A percentile compares a stretch with the other conserved stretches of the same genome.
phyloP scores from a whole-genome alignment of 2,113 vertebrate species.

The Tenrec ecaudatus region DNA sequence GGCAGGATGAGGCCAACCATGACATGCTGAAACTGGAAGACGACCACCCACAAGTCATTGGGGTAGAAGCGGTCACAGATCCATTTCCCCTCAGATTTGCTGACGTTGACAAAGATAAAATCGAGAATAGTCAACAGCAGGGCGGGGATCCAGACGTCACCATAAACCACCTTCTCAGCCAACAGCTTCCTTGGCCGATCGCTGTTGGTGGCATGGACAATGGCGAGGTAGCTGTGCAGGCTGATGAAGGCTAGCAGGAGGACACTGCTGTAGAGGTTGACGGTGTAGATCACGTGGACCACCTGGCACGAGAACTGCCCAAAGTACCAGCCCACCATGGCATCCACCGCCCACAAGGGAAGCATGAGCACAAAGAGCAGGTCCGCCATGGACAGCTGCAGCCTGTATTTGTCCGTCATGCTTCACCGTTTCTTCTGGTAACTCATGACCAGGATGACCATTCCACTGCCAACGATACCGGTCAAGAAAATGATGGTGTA shows the following conservation, averaged over 20 bases:
- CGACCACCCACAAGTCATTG: constrained; percentile 87
- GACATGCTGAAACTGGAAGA: constrained; percentile 96
- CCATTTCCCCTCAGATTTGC: constrained; percentile 75
- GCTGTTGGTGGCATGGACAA: constrained; percentile 98
- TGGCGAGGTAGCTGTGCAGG: constrained; percentile 95
- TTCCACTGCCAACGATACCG: constrained; percentile 95
- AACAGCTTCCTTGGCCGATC: constrained; percentile 92
- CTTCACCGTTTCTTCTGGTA: constrained; percentile 96
- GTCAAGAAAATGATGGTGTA: constrained; percentile 96
- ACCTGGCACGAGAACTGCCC: constrained; percentile 93
- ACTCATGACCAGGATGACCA: constrained; percentile 97
- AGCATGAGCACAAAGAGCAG: constrained; percentile 96
- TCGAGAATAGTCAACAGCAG: constrained; percentile 94
- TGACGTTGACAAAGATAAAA: constrained; percentile 91
- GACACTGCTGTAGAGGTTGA: constrained; percentile 98
- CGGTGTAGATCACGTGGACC: constrained; percentile 96
- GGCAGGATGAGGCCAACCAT: constrained; percentile 95
- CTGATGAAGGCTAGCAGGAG: constrained; percentile 98
- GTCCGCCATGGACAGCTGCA: constrained; percentile 97
- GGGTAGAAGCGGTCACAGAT: constrained; percentile 95
- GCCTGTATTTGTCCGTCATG: constrained; percentile 98
- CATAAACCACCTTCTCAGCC: constrained; percentile 93
- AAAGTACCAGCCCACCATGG: constrained; percentile 93
- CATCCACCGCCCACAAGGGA: constrained; percentile 98
- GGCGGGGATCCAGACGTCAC: constrained; percentile 96